A percentile compares a stretch with the other conserved stretches of the same genome.
Evolutionary conservation across 2,797 vertebrate genomes (phyloP).

Genomic region (Halcyon badia): DNA sequence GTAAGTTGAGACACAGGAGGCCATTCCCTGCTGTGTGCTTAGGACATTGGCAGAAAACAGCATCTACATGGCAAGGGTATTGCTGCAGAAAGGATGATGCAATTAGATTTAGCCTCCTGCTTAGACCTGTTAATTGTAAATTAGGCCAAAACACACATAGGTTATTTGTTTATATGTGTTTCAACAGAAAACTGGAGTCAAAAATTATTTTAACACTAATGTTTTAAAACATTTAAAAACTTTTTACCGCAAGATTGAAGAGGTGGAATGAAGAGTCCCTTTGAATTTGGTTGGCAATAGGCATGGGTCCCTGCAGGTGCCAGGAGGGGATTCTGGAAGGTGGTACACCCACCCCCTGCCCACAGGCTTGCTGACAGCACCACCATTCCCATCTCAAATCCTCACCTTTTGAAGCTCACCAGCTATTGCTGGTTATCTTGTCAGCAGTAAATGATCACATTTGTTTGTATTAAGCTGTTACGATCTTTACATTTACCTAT

Average conservation of each 20-base stretch:
- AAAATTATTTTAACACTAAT: neutral
- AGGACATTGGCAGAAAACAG: neutral
- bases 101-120: neutral
- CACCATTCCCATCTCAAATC: fast-evolving
- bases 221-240: neutral
- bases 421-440: neutral
- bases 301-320: fast-evolving
- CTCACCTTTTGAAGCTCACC: neutral
- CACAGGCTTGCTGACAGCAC: neutral
- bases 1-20: neutral
- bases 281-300: neutral
- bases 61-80: neutral
- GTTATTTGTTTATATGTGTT: neutral
- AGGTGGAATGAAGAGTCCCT: neutral
- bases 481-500: neutral
- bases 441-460: fast-evolving
- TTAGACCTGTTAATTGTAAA: neutral
- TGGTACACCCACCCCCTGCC: neutral
- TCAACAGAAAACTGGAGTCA: neutral
- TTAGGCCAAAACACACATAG: neutral
- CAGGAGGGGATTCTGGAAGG: neutral
- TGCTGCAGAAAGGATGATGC: neutral
- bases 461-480: neutral
- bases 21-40: neutral
- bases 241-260: neutral